Percentiles rank a stretch among this genome's conserved stretches.
These are phyloP conservation scores for Masnerella sp. DNA, from an alignment of 2,888 invertebrate species.

Conservation along the genomic window DNA sequence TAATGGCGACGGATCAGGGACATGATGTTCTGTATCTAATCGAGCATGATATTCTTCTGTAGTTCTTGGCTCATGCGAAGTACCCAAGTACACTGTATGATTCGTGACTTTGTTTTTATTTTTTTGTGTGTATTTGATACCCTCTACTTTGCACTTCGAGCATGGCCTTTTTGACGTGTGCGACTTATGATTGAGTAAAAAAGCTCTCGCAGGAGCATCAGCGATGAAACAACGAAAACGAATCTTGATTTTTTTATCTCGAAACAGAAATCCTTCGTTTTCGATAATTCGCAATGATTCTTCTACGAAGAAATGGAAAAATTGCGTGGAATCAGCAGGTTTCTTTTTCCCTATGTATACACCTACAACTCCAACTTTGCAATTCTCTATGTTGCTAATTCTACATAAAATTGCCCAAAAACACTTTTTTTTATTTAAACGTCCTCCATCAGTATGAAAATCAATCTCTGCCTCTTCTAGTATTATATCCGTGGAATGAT, in stretches of 20 bases:
- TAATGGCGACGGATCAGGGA: conserved; percentile 13
- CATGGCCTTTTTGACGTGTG: conserved; percentile 42
- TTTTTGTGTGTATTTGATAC: no score
- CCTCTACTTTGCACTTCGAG: conserved; percentile 44
- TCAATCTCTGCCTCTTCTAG: background rate
- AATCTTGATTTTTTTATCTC: conserved; percentile 4
- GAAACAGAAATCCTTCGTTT: conserved; percentile 24
- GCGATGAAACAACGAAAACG: conserved; percentile 47
- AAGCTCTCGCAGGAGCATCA: conserved; percentile 51
- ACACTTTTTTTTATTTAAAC: background rate
- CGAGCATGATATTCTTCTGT: conserved; percentile 29
- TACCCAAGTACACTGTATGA: conserved; percentile 6
- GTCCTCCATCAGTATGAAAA: background rate
- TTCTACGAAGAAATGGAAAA: conserved; percentile 31
- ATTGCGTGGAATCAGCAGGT: conserved; percentile 27
- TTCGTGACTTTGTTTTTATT: conserved; percentile 7
- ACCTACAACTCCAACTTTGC: conserved; percentile 35
- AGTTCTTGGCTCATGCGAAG: conserved; percentile 4
- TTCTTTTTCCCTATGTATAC: conserved; percentile 52
- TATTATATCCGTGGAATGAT: background rate
- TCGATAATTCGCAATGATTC: conserved; percentile 16
- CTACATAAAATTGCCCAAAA: conserved; percentile 37
- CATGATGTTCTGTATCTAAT: conserved; percentile 9
- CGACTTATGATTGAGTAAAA: conserved; percentile 38
- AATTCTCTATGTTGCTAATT: conserved; percentile 41